A percentile compares a stretch with the other conserved stretches of the same genome.
Evolutionary conservation across 2,797 vertebrate species (phyloP).

Genomic region (Coccyzus lansbergi): DNA sequence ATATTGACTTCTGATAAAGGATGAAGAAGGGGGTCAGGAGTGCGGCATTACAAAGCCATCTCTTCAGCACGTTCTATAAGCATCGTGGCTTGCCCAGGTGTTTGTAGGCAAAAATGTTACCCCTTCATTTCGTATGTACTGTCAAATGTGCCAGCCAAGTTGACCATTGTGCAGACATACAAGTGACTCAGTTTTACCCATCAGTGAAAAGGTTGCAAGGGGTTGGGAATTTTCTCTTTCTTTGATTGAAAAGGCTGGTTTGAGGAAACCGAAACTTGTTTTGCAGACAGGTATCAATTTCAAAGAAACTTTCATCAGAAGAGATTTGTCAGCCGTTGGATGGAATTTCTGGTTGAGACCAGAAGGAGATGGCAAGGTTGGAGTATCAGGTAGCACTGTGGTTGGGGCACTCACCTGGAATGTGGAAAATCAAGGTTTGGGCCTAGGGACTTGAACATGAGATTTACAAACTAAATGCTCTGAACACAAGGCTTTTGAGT

Average conservation of each 20-base stretch:
- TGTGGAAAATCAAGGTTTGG: slow-evolving; percentile 64
- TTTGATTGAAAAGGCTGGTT: slow-evolving; percentile 37
- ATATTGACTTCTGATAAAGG: not conserved
- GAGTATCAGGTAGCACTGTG: slow-evolving; percentile 17
- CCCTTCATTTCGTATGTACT: not conserved
- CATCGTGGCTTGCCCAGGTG: not conserved
- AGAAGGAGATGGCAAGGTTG: slow-evolving; percentile 61
- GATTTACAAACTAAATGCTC: not conserved
- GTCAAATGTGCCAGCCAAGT: not conserved
- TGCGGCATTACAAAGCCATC: not conserved
- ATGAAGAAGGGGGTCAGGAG: not conserved
- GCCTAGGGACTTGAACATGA: slow-evolving; percentile 39
- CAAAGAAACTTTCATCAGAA: slow-evolving; percentile 68
- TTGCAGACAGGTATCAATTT: slow-evolving; percentile 41
- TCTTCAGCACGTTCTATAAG: not conserved
- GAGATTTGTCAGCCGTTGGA: slow-evolving; percentile 61
- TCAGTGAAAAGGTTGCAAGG: not conserved
- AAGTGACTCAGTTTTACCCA: not conserved
- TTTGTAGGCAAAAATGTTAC: not conserved
- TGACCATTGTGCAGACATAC: rapidly evolving
- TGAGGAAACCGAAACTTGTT: slow-evolving; percentile 14
- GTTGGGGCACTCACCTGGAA: slow-evolving; percentile 61
- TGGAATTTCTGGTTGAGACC: slow-evolving; percentile 53
- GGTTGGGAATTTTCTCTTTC: slow-evolving; percentile 10
- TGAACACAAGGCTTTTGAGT: not conserved